Percentiles rank a stretch among this genome's conserved stretches.
Evolutionary conservation across 2,888 invertebrate species (phyloP).

Genomic region (Lasioglossum marginatum): DNA sequence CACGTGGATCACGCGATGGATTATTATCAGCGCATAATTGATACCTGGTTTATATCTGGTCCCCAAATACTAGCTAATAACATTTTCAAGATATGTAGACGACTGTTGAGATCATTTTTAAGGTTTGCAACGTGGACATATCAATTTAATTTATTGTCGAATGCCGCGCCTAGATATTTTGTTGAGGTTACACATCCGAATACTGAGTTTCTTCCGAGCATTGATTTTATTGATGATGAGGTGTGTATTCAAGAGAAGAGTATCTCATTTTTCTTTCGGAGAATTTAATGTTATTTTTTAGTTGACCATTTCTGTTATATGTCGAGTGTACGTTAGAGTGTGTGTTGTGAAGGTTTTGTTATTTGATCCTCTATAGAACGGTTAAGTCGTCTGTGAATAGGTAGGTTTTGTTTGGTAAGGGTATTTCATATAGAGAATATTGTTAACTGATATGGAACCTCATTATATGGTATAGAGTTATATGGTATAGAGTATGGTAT

Average conservation of each 20-base stretch:
- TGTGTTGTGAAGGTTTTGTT: background rate
- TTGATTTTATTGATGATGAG: background rate
- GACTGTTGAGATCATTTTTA: background rate
- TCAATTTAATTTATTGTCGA: background rate
- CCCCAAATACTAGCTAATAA: background rate
- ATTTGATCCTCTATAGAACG: background rate
- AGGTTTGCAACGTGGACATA: background rate
- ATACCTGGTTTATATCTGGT: background rate
- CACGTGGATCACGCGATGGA: background rate
- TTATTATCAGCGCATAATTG: background rate
- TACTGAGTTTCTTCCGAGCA: too few relatives aligned
- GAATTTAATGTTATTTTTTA: background rate
- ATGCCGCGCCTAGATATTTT: background rate
- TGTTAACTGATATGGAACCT: too few relatives aligned
- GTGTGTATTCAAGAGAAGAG: constrained; percentile 1
- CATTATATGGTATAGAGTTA: too few relatives aligned
- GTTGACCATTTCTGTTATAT: background rate
- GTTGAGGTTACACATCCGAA: background rate
- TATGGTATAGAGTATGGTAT: too few relatives aligned
- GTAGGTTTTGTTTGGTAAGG: background rate
- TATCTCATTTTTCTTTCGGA: background rate
- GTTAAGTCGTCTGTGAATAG: background rate
- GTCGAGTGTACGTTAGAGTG: background rate
- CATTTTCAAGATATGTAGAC: background rate
- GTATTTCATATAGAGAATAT: background rate